Base-by-base conservation (phyloP, 2,113 vertebrate genomes). In the Gymnarchus niloticus region DNA sequence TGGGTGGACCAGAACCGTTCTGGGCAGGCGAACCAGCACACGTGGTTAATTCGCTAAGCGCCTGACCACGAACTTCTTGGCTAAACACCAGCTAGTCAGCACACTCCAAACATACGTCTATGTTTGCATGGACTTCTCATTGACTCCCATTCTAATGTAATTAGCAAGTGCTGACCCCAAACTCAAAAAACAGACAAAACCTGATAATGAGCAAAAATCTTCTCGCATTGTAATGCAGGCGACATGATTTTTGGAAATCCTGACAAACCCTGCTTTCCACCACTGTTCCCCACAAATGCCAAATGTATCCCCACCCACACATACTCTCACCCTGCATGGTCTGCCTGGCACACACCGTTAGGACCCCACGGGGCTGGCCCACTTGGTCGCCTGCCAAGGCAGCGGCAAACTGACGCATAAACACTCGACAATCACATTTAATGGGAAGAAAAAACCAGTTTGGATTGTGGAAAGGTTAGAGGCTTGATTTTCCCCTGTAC, bases 401-500 rank as follows among this genome's bases (percentile, higher is more conserved):
- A 46, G 14, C 37, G 21, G 57, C 49, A 28, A 83, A 83, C 59
- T 28, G 52, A 85, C 10, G 12, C 52, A 76, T 57, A 85, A 77
- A 56, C 84, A 25, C 48, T 77, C 52, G 51, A 69, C 23, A 76
- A 56, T 76, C 33, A n/a, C 52, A 54, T 78, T 56, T 85, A 85
- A 78, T 54, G 37, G 28, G 49, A 25, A 25, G 69, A 78, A 85
- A n/a, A 54, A 69, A 46, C 69, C 69, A 56, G 51, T 56, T 9
- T 46, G 69, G 25, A 85, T 54, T 46, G 51, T 69, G 49, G 4
- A 41, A 69, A 56, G 84, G 84, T 85, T 73, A 78, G 84, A 76
- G 84, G 52, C 84, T 85, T 77, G 69, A 78, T 52, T 54, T 76
- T 54, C 51, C 48, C 82, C 65, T 76, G 25, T 56, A 77, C 69